Evolutionary conservation across 2,113 vertebrate genomes (phyloP).

Genomic region (Hippocampus barbouri): DNA sequence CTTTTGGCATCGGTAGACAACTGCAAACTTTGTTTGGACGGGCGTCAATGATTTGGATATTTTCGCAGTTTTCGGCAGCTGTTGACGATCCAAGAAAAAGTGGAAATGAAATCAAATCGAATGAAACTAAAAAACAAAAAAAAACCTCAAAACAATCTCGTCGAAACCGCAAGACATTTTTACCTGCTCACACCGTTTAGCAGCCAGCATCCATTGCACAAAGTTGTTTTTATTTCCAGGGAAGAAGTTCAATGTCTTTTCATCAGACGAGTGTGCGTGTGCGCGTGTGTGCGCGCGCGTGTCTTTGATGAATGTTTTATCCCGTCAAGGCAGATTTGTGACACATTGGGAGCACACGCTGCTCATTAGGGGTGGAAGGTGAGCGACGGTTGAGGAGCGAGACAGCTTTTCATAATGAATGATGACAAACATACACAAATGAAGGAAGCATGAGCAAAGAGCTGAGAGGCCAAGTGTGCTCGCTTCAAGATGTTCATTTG

Average conservation of each 20-base stretch:
- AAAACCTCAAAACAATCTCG: too few relatives aligned
- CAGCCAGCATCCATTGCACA: background rate
- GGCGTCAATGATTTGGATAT: too few relatives aligned
- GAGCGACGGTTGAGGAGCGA: conserved; percentile 30
- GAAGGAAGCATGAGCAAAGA: conserved; percentile 1
- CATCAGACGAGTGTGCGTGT: conserved; percentile 15
- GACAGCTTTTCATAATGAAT: conserved; percentile 23
- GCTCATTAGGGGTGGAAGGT: conserved; percentile 56
- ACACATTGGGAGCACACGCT: conserved; percentile 64
- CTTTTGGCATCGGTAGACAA: too few relatives aligned
- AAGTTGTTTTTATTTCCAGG: background rate
- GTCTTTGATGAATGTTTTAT: conserved; percentile 59
- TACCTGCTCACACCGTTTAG: background rate
- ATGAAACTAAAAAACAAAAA: too few relatives aligned
- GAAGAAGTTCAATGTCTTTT: background rate
- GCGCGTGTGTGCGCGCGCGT: conserved; percentile 19
- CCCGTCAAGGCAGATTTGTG: conserved; percentile 52
- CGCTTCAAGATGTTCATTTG: background rate
- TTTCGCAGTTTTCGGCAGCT: too few relatives aligned
- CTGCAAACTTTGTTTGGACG: too few relatives aligned
- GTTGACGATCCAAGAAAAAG: too few relatives aligned
- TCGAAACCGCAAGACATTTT: background rate
- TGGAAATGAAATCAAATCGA: too few relatives aligned
- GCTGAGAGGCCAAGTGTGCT: background rate
- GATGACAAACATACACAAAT: conserved; percentile 22